Percentiles rank a stretch among this genome's conserved stretches.
These are phyloP conservation scores for Sporophila hypoxantha DNA, from an alignment of 2,113 vertebrate species.

Conservation along the genomic window DNA sequence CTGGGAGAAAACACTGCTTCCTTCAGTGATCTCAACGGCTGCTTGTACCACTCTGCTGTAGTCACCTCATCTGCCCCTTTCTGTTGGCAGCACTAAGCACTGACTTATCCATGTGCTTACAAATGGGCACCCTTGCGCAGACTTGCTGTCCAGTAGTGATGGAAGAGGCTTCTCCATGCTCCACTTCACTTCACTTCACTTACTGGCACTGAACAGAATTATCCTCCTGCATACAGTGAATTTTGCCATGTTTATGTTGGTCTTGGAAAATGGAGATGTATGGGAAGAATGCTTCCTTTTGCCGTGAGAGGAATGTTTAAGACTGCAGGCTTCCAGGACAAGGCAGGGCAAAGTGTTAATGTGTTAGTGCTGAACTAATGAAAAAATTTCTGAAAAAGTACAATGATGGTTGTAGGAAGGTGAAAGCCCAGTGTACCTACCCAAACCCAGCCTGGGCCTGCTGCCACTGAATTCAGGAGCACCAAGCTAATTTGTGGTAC, in stretches of 20 bases:
- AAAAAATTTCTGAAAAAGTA: background rate
- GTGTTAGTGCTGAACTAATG: background rate
- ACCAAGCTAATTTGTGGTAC: background rate
- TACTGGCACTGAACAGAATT: background rate
- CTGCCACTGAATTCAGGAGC: background rate
- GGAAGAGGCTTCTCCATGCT: background rate
- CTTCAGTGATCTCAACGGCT: conserved; percentile 3
- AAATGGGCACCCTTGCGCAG: background rate
- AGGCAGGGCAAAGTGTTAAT: background rate
- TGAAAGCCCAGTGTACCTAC: background rate
- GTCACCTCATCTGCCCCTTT: conserved; percentile 28
- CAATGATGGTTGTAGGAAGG: background rate
- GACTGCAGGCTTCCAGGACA: background rate
- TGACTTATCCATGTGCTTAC: background rate
- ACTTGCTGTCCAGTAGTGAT: background rate
- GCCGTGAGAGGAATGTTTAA: background rate
- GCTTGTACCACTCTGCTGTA: background rate
- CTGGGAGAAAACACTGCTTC: background rate
- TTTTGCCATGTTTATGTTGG: background rate
- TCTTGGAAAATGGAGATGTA: background rate
- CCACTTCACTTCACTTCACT: background rate
- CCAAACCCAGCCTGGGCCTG: background rate
- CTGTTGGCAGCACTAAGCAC: conserved; percentile 16
- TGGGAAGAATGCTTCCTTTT: background rate
- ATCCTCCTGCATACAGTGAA: background rate